Evolutionary conservation across 2,888 invertebrate species (phyloP), one percentile per base, ranked within the genome.

Genomic region (Netelia inedita): DNA sequence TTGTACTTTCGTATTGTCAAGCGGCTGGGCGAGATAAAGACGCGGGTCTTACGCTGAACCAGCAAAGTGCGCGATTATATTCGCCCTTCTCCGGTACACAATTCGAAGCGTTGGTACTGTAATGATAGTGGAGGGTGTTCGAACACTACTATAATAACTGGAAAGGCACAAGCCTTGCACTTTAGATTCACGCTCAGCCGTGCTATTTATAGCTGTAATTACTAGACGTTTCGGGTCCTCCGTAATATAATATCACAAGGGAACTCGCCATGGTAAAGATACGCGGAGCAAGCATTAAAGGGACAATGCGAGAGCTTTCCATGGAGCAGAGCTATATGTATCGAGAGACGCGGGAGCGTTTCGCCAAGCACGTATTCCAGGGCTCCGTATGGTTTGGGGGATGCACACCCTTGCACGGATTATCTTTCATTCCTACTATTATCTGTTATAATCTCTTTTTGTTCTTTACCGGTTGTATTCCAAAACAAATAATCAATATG

Each of bases 231-330:
- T 28, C 19, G 55, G 59, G 63, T 63, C 43, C 55, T 9, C 78
- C 16, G 74, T 75, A 61, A 41, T 72, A 72, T 80, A 80, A 83
- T 80, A 71, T 65, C 59, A 53, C 43, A 59, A 21, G 23, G 61
- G 71, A 80, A 71, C 59, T 76, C 63, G 35, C 69, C 35, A 14
- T 59, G 53, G 43, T 53, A 68, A 61, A 79, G 79, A 80, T 80
- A 84, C 21, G 80, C 53, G 72, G 21, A 84, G 55, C 68, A 35
- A 50, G 71, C 72, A 80, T 76, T 84, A 80, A 83, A 41, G 72
- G 66, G 43, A 83, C 72, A 75, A 76, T 76, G 66, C 23, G 28
- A 55, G 11, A 35, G 35, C 50, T 53, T 19, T 72, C n/a, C 10
- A 53, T 23, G 35, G 35, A 35, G 35, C 1, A 28, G 35, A 35